Conservation (phyloP, 2,888 invertebrate genomes). For the Prosopocoilus inquinatus region DNA sequence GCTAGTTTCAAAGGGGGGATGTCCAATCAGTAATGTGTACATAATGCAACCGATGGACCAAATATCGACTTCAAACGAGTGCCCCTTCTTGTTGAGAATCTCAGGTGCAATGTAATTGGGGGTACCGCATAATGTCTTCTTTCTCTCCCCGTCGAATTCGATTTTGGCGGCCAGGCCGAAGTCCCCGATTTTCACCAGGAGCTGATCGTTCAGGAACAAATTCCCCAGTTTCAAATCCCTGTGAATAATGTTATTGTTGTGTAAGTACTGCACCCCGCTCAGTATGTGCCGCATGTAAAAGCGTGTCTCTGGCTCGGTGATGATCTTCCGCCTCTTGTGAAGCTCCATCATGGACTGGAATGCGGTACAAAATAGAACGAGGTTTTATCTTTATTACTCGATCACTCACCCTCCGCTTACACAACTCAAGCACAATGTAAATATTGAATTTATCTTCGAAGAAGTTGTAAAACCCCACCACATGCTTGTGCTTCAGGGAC, state of each 20-base stretch:
- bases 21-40: slow-evolving; percentile 95
- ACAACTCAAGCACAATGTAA: slow-evolving; percentile 93
- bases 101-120: slow-evolving; percentile 99
- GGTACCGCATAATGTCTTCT: slow-evolving; percentile 97
- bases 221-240: slow-evolving; percentile 97
- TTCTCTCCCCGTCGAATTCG: slow-evolving; percentile 83
- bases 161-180: slow-evolving; percentile 96
- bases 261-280: slow-evolving; percentile 88
- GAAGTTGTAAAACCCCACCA: slow-evolving; percentile 92
- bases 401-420: slow-evolving; percentile 74
- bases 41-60: slow-evolving; percentile 99
- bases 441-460: slow-evolving; percentile 93
- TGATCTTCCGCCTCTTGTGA: slow-evolving; percentile 90
- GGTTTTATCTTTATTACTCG: too few species aligned
- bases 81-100: slow-evolving; percentile 93
- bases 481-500: slow-evolving; percentile 80
- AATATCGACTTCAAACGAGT: slow-evolving; percentile 97
- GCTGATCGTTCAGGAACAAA: slow-evolving; percentile 90
- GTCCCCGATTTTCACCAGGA: slow-evolving; percentile 96
- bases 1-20: slow-evolving; percentile 97
- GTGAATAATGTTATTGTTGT: slow-evolving; percentile 91
- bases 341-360: slow-evolving; percentile 96
- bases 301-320: slow-evolving; percentile 97
- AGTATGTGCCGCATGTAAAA: slow-evolving; percentile 96
- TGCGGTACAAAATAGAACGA: slow-evolving; percentile 10